These are phyloP conservation scores for Gallinago media DNA, from an alignment of 2,113 vertebrate species.

Conservation along the genomic window DNA sequence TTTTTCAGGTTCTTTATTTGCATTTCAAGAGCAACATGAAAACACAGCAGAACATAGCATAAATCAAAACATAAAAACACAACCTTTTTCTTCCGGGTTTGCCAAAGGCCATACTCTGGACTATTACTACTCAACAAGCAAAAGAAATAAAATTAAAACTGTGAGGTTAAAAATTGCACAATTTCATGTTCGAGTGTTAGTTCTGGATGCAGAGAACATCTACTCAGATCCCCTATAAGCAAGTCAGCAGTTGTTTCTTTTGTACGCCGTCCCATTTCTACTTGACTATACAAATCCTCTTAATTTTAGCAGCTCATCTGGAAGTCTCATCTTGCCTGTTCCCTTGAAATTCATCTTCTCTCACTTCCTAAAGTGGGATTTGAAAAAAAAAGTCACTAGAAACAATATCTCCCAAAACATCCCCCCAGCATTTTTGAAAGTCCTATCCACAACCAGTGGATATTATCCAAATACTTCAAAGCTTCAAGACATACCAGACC, in stretches of 20 bases:
- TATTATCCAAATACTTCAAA: neutral
- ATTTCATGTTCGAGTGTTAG: neutral
- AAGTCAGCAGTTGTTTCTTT: conserved; percentile 61
- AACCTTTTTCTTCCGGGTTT: neutral
- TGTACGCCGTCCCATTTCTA: neutral
- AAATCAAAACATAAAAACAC: neutral
- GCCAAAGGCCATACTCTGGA: neutral
- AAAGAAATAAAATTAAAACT: conserved; percentile 17
- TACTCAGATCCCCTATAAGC: conserved; percentile 19
- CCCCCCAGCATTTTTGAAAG: neutral
- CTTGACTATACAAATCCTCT: conserved; percentile 55
- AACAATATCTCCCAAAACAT: conserved; percentile 23
- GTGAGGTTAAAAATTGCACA: conserved; percentile 38
- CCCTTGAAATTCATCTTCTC: conserved; percentile 30
- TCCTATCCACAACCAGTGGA: neutral
- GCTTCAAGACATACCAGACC: neutral
- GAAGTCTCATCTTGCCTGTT: conserved; percentile 47
- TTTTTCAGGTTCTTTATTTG: conserved; percentile 6
- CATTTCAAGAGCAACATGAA: conserved; percentile 19
- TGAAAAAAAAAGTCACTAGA: neutral
- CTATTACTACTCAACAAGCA: neutral
- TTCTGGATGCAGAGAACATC: conserved; percentile 26
- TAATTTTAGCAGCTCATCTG: conserved; percentile 43
- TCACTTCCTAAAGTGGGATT: neutral
- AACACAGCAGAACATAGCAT: neutral